A percentile compares a stretch with the other conserved stretches of the same genome.
Evolutionary conservation across 2,797 vertebrate species (phyloP).

Genomic region (Petrocephalus sullivani): DNA sequence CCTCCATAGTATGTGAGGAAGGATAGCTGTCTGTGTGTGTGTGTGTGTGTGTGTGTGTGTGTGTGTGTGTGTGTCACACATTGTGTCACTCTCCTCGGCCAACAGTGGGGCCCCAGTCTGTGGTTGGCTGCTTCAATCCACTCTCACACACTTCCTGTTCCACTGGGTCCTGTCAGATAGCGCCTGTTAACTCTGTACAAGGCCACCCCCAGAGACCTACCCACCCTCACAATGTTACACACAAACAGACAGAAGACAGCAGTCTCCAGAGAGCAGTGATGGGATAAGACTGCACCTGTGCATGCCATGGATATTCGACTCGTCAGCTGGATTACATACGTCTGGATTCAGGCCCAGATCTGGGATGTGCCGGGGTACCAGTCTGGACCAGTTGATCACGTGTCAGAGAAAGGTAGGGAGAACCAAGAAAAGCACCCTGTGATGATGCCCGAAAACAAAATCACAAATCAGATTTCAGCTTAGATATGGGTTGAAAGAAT

Average conservation of each 20-base stretch:
- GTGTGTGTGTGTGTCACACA: background rate
- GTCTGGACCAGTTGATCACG: conserved; percentile 24
- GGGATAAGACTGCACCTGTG: conserved; percentile 16
- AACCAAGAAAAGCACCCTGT: background rate
- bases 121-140: conserved; percentile 35
- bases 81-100: background rate
- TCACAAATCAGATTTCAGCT: background rate
- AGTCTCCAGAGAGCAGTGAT: conserved; percentile 24
- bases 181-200: conserved; percentile 28
- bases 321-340: conserved; percentile 40
- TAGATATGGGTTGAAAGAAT: background rate
- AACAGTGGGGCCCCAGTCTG: conserved; percentile 28
- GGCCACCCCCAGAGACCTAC: conserved; percentile 25
- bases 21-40: background rate
- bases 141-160: conserved; percentile 59
- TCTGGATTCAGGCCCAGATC: conserved; percentile 40
- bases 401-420: conserved; percentile 68
- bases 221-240: conserved; percentile 1
- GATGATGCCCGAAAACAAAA: background rate
- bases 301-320: conserved; percentile 42
- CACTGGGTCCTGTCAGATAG: conserved; percentile 47
- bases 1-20: background rate
- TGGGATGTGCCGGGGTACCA: conserved; percentile 23
- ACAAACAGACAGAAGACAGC: background rate
- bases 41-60: background rate